Evolutionary conservation across 2,888 invertebrate species (phyloP).

Genomic region (Drosophila tripunctata): DNA sequence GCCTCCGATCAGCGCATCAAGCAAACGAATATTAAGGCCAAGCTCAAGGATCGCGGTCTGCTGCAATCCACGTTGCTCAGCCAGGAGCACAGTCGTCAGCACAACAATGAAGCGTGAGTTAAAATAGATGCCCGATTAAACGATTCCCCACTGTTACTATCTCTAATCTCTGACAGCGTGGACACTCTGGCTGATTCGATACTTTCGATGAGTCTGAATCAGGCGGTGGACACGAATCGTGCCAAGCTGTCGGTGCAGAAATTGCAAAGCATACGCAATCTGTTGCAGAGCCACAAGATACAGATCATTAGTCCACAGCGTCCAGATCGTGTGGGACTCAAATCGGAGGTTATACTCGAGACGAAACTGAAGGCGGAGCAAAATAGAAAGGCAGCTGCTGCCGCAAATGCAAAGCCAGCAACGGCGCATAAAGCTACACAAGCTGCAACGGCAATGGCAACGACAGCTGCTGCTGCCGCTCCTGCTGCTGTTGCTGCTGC

Average conservation of each 20-base stretch:
- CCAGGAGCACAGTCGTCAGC: constrained; percentile 52
- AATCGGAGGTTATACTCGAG: constrained; percentile 83
- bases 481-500: not conserved
- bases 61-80: constrained; percentile 48
- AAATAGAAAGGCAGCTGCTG: constrained; percentile 44
- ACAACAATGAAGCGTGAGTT: constrained; percentile 62
- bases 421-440: constrained; percentile 23
- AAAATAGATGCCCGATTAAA: too few species aligned
- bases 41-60: constrained; percentile 78
- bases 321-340: constrained; percentile 82
- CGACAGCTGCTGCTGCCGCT: not conserved
- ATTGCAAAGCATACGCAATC: constrained; percentile 71
- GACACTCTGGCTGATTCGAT: constrained; percentile 83
- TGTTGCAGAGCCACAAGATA: constrained; percentile 72
- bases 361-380: constrained; percentile 74
- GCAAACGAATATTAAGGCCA: constrained; percentile 83
- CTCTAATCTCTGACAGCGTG: constrained; percentile 68
- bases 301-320: constrained; percentile 81
- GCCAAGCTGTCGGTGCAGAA: constrained; percentile 77
- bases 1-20: constrained; percentile 86
- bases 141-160: too few species aligned
- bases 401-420: constrained; percentile 27
- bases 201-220: constrained; percentile 81
- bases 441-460: constrained; percentile 6
- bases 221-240: constrained; percentile 74